phyloP scores from a whole-genome alignment of 1,140 invertebrate genomes.

The Habropoda laboriosa region DNA sequence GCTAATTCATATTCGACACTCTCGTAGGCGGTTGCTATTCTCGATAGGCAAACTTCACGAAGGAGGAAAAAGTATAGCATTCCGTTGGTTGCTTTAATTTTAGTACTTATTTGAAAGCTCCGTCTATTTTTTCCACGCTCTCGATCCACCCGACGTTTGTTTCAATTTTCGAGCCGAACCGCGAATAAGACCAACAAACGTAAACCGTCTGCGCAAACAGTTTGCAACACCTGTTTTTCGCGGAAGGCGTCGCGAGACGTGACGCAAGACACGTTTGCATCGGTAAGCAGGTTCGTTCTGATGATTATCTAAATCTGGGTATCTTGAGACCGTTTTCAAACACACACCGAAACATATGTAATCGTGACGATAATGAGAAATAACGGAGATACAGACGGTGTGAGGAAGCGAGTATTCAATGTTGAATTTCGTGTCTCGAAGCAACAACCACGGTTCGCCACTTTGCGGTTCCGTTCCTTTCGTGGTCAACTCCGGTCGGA shows the following conservation, averaged over 20 bases:
- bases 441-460: too few relatives aligned
- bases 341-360: fast-evolving
- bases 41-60: neutral
- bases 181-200: neutral
- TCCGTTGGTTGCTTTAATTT: too few relatives aligned
- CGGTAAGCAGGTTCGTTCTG: neutral
- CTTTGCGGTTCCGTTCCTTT: too few relatives aligned
- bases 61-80: too few relatives aligned
- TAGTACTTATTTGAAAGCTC: too few relatives aligned
- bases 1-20: too few relatives aligned
- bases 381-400: too few relatives aligned
- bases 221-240: neutral
- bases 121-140: too few relatives aligned
- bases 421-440: neutral
- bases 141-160: too few relatives aligned
- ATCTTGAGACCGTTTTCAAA: neutral
- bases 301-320: neutral
- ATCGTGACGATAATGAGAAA: neutral
- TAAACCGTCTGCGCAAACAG: conserved; percentile 33
- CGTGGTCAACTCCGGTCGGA: too few relatives aligned
- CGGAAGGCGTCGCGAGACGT: neutral
- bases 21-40: neutral
- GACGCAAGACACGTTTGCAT: neutral
- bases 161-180: neutral
- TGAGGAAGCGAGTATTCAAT: too few relatives aligned